Evolutionary conservation across 2,888 invertebrate species (phyloP), one percentile per base, ranked within the genome.

Genomic region (Trichogramma dendrolimi): DNA sequence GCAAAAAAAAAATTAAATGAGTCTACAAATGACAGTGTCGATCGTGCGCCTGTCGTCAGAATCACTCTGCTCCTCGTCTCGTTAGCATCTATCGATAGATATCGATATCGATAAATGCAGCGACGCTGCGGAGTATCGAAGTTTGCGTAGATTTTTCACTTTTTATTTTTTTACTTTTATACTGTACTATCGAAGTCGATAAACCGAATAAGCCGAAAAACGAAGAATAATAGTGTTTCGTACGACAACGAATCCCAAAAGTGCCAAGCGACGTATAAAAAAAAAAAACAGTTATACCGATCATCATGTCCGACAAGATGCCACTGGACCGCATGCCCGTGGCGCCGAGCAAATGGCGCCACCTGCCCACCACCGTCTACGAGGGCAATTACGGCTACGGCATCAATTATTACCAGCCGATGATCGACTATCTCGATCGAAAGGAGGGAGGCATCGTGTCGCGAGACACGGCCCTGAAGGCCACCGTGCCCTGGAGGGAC

Each of bases 311-410:
- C 7, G 68, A 68, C 51, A 68, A 70, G 48, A 63, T 71, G 64
- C 78, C 78, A n/a, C 66, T 71, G 0, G 64, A 71, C 44, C 71
- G 76, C 55, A 72, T 79, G 71, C 77, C 79, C 51, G 52, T 75
- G 55, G 77, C 75, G 52, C 65, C 73, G 49, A 68, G 73, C n/a
- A 75, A 73, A 62, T 79, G 79, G 79, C 74, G 71, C 7, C 77
- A 74, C 62, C 62, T 70, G 56, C 85, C 86, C 58, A 87, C 88
- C 27, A 78, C 85, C 60, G 85, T 88, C 62, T 92, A 92, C 81
- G 88, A 90, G 75, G 87, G 88, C 79, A 92, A 92, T 80, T 92
- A 92, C 80, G 89, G 89, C 69, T 90, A 87, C 78, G 91, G 89
- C 57, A 89, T 91, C 73, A 89, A 91, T 81, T 91, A 86, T 80